phyloP scores from a whole-genome alignment of 2,113 vertebrate genomes.

The Cairina moschata region DNA sequence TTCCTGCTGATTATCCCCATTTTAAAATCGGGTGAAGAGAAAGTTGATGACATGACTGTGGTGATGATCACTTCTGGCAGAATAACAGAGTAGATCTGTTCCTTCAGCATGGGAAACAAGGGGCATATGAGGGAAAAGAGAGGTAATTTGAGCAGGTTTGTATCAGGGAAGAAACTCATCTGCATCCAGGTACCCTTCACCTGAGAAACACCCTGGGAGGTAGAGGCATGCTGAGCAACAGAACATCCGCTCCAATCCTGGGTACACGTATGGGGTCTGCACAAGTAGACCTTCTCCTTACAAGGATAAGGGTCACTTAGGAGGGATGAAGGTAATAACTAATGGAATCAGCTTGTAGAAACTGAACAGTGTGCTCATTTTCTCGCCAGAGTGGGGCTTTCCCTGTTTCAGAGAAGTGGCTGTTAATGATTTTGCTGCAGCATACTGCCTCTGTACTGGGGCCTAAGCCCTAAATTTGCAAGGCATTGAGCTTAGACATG shows the following conservation, averaged over 20 bases:
- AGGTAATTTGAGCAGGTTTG: not conserved
- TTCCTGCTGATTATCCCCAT: not conserved
- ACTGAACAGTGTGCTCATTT: not conserved
- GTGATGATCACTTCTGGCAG: not conserved
- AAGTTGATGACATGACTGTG: not conserved
- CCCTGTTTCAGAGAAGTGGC: not conserved
- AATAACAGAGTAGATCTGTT: not conserved
- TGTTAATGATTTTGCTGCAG: not conserved
- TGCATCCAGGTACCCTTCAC: not conserved
- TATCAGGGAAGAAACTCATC: not conserved
- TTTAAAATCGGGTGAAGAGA: not conserved
- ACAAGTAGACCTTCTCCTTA: not conserved
- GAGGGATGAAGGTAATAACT: not conserved
- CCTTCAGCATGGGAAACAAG: not conserved
- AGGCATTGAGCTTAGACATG: not conserved
- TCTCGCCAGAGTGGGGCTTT: not conserved
- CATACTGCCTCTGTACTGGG: not conserved
- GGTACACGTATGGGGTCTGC: not conserved
- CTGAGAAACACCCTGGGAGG: not conserved
- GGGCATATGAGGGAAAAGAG: not conserved
- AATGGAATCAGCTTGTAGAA: not conserved
- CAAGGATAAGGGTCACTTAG: not conserved
- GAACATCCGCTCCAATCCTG: not conserved
- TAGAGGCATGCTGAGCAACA: not conserved
- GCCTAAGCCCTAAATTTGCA: not conserved